Percentiles rank a stretch among this genome's conserved stretches.
Evolutionary conservation across 1,140 invertebrate genomes (phyloP).

Genomic region (Drosophila repleta): DNA sequence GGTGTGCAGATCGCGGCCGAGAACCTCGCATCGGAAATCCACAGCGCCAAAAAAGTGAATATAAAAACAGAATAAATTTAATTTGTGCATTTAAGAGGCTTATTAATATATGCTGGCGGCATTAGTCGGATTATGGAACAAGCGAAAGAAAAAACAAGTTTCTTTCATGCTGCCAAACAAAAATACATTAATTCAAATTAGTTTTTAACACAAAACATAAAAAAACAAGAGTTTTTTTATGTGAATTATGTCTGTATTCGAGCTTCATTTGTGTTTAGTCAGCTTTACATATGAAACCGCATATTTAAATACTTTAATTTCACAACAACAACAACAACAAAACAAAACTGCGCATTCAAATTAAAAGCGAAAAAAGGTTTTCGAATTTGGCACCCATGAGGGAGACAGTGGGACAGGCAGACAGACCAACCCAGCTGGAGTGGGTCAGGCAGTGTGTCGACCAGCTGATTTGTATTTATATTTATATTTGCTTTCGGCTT

Average conservation of each 20-base stretch:
- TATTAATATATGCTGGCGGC: background rate
- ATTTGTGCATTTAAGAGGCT: slow-evolving; percentile 8
- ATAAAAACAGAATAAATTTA: background rate
- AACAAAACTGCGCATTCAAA: slow-evolving; percentile 39
- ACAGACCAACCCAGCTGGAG: background rate
- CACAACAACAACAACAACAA: slow-evolving; percentile 18
- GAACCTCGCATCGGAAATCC: slow-evolving; percentile 21
- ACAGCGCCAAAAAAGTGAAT: background rate
- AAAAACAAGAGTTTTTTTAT: background rate
- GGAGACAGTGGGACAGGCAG: too few relatives aligned
- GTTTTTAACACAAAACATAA: slow-evolving; percentile 23
- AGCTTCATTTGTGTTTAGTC: background rate
- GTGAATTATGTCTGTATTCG: slow-evolving; percentile 18
- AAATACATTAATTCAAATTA: slow-evolving; percentile 37
- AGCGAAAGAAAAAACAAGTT: slow-evolving; percentile 2
- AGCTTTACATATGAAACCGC: slow-evolving; percentile 33
- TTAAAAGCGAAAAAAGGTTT: slow-evolving; percentile 22
- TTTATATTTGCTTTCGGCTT: slow-evolving; percentile 32
- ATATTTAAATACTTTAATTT: slow-evolving; percentile 36
- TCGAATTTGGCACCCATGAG: slow-evolving; percentile 15
- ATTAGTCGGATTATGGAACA: slow-evolving; percentile 18
- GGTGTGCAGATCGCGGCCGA: slow-evolving; percentile 53
- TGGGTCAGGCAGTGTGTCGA: background rate
- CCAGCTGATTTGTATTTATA: slow-evolving; percentile 67
- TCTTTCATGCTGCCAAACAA: slow-evolving; percentile 14